Base-by-base conservation (phyloP, 1,140 invertebrate species). In the Hydropsyche tenuis region DNA sequence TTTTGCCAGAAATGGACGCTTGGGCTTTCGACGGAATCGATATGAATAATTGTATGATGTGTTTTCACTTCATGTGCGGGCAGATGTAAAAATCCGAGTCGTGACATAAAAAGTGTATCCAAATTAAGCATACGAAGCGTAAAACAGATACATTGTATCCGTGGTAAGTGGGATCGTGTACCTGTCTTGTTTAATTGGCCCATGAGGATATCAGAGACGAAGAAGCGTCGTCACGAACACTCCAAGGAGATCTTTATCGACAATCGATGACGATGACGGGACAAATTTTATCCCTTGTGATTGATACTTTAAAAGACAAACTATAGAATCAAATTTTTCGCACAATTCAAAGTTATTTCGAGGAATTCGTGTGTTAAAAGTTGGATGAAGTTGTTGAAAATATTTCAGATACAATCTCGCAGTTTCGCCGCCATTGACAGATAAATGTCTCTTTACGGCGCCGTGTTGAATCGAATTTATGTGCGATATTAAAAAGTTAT, bases 141-240 rank as follows among this genome's bases (percentile, higher is more conserved):
- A 22, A 2, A 68, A 48, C 22, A 30, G 45, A 68, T 68, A 51
- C 45, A 68, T 66, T 66, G 63, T 68, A 20, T 68, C 16, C 9
- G 23, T n/a, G n/a, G 37, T 27, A 23, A 46, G 56, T 11, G 12
- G 46, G 65, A 68, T 68, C 65, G 22, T 68, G 65, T 68, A 68
- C 20, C 65, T 68, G 65, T 68, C 65, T 14, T 51, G 65, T 68
- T 68, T 68, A 68, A 68, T 68, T 68, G 65, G 65, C 23, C 43
- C 12, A 23, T 45, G 37, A 27, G 37, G 65, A 51, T 27, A 51
- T 68, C 20, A 9, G 18, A 27, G 43, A 37, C n/a, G 16, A 14
- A 37, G 30, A 37, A 18, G 65, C 20, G 20, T 27, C 23, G 22
- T 20, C 23, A 16, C 56, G 56, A 62, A 62, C 18, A 27, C 43